phyloP scores from a whole-genome alignment of 2,113 vertebrate species.

The Actenoides lindsayi region DNA sequence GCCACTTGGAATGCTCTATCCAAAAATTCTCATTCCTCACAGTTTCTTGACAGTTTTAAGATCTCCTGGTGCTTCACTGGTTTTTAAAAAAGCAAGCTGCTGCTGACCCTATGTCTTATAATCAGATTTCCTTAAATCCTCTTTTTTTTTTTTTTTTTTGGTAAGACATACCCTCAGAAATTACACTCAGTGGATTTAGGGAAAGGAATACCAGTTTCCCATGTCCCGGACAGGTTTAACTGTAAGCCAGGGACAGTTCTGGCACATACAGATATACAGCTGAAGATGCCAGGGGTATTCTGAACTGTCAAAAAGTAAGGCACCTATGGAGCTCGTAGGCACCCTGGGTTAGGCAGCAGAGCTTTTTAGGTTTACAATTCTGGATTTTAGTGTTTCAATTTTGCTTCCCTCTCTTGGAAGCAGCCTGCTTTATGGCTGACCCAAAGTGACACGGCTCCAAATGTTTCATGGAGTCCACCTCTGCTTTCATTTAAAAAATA shows the following conservation, averaged over 20 bases:
- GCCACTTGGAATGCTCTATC: constrained; percentile 4
- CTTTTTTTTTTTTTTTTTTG: not conserved
- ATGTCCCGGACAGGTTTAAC: not conserved
- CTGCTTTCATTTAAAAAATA: not conserved
- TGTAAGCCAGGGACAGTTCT: not conserved
- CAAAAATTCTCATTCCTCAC: not conserved
- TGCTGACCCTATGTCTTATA: not conserved
- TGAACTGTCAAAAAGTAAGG: not conserved
- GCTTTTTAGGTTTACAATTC: not conserved
- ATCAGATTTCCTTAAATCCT: not conserved
- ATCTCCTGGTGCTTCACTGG: not conserved
- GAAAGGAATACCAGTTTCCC: not conserved
- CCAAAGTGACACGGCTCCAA: not conserved
- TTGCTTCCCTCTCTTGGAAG: not conserved
- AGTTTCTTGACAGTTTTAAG: constrained; percentile 16
- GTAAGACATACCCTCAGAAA: not conserved
- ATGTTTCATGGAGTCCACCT: not conserved
- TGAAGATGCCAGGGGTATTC: not conserved
- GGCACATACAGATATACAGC: not conserved
- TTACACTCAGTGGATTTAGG: not conserved
- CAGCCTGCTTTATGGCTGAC: not conserved
- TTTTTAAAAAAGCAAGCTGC: not conserved
- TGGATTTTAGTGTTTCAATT: not conserved
- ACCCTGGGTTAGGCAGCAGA: not conserved
- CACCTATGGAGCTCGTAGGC: not conserved